Evolutionary conservation across 1,140 invertebrate species (phyloP).

Genomic region (Oreohelix idahoensis): DNA sequence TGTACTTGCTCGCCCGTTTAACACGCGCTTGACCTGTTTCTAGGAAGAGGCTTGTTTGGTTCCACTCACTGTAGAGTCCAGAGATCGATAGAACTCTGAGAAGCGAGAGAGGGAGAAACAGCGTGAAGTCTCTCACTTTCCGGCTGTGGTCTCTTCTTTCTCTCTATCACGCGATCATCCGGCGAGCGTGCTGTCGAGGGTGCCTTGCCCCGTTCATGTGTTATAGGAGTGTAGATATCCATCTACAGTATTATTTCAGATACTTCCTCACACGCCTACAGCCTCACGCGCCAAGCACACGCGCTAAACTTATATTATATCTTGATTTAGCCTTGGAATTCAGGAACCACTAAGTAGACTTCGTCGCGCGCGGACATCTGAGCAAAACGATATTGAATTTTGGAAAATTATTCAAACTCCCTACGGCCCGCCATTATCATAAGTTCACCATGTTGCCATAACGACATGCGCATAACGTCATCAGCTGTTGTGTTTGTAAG

Average conservation of each 20-base stretch:
- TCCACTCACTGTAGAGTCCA: neutral
- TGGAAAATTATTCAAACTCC: neutral
- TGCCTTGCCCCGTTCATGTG: neutral
- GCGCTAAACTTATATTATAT: neutral
- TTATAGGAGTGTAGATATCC: neutral
- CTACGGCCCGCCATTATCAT: slow-evolving; percentile 7
- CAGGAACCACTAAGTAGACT: neutral
- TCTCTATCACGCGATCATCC: neutral
- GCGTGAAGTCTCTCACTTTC: neutral
- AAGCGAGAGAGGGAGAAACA: neutral
- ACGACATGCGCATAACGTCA: slow-evolving; percentile 11
- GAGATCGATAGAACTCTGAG: neutral
- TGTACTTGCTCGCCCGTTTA: too few relatives aligned
- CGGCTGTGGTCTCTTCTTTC: neutral
- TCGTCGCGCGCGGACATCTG: neutral
- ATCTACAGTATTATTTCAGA: neutral
- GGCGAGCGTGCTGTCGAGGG: neutral
- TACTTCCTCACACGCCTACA: neutral
- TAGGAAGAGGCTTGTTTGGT: neutral
- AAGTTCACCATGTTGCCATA: slow-evolving; percentile 4
- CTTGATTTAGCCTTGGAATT: neutral
- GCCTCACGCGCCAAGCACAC: neutral
- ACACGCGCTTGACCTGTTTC: too few relatives aligned
- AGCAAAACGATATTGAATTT: slow-evolving; percentile 1
- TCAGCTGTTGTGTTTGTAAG: neutral